Evolutionary conservation across 2,113 vertebrate species (phyloP).

Genomic region (Pteruthius melanotis): DNA sequence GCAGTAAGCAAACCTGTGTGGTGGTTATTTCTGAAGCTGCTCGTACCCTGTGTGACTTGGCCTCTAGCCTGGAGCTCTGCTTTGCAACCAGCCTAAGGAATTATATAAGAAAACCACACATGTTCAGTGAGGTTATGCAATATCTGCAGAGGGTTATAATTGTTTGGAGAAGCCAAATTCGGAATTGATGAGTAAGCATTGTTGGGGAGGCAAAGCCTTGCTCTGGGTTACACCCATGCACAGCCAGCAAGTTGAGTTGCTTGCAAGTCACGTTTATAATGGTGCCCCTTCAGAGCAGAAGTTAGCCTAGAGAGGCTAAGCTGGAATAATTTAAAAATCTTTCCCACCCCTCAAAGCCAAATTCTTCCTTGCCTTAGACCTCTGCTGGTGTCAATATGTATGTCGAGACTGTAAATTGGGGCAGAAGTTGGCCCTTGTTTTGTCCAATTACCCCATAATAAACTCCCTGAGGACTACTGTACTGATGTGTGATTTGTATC

Average conservation of each 20-base stretch:
- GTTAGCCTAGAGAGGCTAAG: background rate
- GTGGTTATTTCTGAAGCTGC: slow-evolving; percentile 58
- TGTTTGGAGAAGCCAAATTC: background rate
- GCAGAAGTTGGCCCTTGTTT: slow-evolving; percentile 37
- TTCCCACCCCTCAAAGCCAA: slow-evolving; percentile 42
- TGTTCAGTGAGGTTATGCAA: background rate
- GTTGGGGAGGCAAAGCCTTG: background rate
- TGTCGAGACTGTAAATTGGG: slow-evolving; percentile 49
- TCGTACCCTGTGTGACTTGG: background rate
- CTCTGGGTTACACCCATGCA: slow-evolving; percentile 14
- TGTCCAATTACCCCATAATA: slow-evolving; percentile 41
- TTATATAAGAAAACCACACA: slow-evolving; percentile 28
- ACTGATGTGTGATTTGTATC: slow-evolving; percentile 37
- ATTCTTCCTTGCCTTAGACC: slow-evolving; percentile 18
- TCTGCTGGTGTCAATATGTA: background rate
- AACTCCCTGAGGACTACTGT: slow-evolving; percentile 32
- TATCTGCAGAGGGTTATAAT: background rate
- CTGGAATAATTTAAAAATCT: background rate
- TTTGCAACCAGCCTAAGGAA: background rate
- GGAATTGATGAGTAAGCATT: slow-evolving; percentile 21
- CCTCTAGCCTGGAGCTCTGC: slow-evolving; percentile 28
- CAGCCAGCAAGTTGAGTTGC: background rate
- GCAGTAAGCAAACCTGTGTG: slow-evolving; percentile 47
- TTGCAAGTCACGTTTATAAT: background rate
- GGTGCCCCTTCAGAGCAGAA: background rate